Conservation (phyloP, 2,797 vertebrate species). For the Psittacula derbiana region DNA sequence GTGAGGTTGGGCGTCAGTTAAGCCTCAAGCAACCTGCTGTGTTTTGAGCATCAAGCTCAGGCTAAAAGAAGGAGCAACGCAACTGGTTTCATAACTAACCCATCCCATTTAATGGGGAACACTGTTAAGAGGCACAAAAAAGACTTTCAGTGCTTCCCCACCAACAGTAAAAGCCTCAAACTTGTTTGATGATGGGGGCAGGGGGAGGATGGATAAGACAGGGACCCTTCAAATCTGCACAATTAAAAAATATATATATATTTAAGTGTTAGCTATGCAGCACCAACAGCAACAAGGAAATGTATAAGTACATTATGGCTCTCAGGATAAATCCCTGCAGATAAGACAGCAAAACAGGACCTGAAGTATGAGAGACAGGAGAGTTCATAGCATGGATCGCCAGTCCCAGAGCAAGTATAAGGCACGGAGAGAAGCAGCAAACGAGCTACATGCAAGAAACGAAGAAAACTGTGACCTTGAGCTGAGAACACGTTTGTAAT, state of each 20-base stretch:
- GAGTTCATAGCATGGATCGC: neutral
- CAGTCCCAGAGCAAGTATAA: neutral
- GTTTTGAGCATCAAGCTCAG: neutral
- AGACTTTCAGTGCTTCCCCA: neutral
- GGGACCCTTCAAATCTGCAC: neutral
- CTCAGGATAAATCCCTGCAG: neutral
- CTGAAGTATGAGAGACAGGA: neutral
- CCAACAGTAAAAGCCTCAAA: neutral
- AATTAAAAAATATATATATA: accelerated
- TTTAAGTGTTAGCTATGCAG: neutral
- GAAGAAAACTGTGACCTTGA: neutral
- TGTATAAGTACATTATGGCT: neutral
- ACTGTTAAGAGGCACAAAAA: neutral
- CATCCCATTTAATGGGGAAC: neutral
- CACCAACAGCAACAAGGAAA: neutral
- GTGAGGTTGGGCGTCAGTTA: neutral
- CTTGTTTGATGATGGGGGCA: neutral
- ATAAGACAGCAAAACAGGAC: neutral
- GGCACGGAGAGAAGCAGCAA: neutral
- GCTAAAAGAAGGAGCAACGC: neutral
- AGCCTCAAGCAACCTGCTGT: neutral
- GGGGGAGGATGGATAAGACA: neutral
- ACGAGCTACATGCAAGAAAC: neutral
- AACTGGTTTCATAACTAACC: neutral
- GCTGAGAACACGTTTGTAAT: neutral